Evolutionary conservation across 2,113 vertebrate species (phyloP).

Genomic region (Deroptyus accipitrinus): DNA sequence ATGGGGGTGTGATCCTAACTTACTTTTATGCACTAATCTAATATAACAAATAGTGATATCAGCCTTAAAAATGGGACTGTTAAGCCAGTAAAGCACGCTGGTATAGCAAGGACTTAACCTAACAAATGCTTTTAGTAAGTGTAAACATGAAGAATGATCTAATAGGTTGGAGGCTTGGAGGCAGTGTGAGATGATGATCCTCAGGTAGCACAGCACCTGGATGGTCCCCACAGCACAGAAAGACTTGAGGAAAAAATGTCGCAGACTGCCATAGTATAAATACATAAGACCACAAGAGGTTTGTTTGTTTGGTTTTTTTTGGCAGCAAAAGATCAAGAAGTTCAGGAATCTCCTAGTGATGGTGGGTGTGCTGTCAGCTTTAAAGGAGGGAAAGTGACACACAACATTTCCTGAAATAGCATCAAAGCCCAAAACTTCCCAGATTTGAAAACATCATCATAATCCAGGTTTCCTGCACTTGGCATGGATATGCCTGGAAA

Average conservation of each 20-base stretch:
- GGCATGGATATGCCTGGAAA: background rate
- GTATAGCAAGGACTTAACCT: background rate
- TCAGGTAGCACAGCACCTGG: background rate
- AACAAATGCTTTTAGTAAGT: background rate
- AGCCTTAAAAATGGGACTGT: background rate
- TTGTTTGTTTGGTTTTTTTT: rapidly evolving
- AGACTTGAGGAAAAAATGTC: background rate
- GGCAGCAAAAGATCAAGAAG: background rate
- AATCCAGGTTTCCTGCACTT: background rate
- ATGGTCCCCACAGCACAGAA: background rate
- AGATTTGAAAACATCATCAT: background rate
- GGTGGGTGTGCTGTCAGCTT: background rate
- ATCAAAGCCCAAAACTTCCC: background rate
- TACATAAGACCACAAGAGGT: rapidly evolving
- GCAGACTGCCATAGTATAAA: background rate
- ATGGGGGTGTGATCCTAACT: background rate
- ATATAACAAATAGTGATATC: background rate
- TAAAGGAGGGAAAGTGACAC: background rate
- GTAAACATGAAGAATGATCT: background rate
- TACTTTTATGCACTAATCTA: background rate
- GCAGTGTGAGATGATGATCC: background rate
- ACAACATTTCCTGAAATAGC: background rate
- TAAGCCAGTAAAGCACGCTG: background rate
- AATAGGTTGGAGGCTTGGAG: background rate
- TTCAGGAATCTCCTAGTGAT: background rate